These are phyloP conservation scores for Centruroides vittatus DNA, from an alignment of 1,140 invertebrate species.

Conservation along the genomic window DNA sequence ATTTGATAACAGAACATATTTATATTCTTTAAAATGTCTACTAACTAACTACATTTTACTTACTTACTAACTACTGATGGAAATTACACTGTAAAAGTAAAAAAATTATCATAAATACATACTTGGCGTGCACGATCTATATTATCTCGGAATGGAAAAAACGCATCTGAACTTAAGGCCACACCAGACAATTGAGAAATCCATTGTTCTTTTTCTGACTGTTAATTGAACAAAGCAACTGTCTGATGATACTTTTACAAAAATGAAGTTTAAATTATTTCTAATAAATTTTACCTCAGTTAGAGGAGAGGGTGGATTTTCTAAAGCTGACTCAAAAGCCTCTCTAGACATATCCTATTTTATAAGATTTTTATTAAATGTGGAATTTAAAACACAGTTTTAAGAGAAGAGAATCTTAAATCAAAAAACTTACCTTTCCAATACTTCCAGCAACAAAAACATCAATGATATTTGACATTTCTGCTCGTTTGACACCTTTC, in stretches of 20 bases:
- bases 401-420: not conserved
- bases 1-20: too few relatives aligned
- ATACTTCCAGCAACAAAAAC: slow-evolving; percentile 84
- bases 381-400: not conserved
- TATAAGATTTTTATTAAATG: too few relatives aligned
- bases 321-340: slow-evolving; percentile 54
- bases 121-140: slow-evolving; percentile 86
- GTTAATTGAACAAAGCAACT: not conserved
- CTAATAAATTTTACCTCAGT: slow-evolving; percentile 30
- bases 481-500: slow-evolving; percentile 72
- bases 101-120: slow-evolving; percentile 16
- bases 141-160: slow-evolving; percentile 97
- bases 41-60: not conserved
- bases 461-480: slow-evolving; percentile 91
- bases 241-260: not conserved
- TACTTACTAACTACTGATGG: not conserved
- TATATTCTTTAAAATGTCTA: not conserved
- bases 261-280: not conserved
- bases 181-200: slow-evolving; percentile 63
- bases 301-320: slow-evolving; percentile 50
- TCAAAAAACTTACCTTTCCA: slow-evolving; percentile 37
- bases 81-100: not conserved
- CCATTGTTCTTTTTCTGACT: slow-evolving; percentile 62
- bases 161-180: slow-evolving; percentile 90
- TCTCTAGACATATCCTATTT: slow-evolving; percentile 45